Base-by-base conservation (phyloP, 1,140 invertebrate species). In the Bombus picipes region DNA sequence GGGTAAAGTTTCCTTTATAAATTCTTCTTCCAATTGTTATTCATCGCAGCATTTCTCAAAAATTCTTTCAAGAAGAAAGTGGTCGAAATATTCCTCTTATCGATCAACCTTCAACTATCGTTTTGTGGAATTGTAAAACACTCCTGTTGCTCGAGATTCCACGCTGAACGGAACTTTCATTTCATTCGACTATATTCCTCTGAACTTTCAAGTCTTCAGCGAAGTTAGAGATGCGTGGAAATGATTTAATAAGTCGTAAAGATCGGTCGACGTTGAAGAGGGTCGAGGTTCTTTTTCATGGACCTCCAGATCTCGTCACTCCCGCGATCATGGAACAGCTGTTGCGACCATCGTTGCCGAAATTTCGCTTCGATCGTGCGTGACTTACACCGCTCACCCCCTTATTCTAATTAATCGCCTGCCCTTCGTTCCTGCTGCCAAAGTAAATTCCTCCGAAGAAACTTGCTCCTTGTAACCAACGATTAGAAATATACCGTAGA, bases 171-270 rank as follows among this genome's bases (percentile, higher is more conserved):
- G 22, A 25, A 70, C 73, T 75, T 76, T 41, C 47, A 25, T 22
- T 53, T 28, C 32, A 1, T 15, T 39, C 18, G 25, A 25, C 32
- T 34, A 6, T 12, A 8, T 62, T 12, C 18, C 34, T 37, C 9
- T 5, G 32, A 71, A n/a, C 66, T 65, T 22, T n/a, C 34, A 37
- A 37, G 32, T 34, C 2, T 9, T 25, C 37, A 4, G 6, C 22
- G 5, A 62, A 65, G 28, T 39, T 53, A 28, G 37, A 62, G 57
- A 15, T 18, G 85, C 83, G 81, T 83, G 83, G 90, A 91, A 91
- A 93, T 94, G 91, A 94, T 94, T 94, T 94, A 94, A 94, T 94
- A 94, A 94, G 91, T 93, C 88, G 88, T 92, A 94, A 93, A 93
- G 88, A 87, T 76, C 74, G 83, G 90, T 90, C 90, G 85, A 88